phyloP scores from a whole-genome alignment of 1,140 invertebrate genomes.

The Cotesia vestalis region DNA sequence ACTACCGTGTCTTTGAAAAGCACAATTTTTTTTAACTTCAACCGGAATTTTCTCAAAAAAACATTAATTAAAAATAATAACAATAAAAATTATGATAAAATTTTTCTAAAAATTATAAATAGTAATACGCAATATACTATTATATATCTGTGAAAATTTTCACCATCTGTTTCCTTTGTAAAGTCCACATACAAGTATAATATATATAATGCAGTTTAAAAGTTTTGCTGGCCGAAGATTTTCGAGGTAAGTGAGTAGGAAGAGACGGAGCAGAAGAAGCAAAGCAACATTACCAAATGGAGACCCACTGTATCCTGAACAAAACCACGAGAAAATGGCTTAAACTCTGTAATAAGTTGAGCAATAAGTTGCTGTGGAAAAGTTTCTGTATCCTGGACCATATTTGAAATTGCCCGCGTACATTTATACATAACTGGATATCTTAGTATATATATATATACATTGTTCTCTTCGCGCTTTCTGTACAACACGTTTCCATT shows the following conservation, averaged over 20 bases:
- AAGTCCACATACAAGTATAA: neutral
- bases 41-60: too few relatives aligned
- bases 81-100: too few relatives aligned
- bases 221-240: conserved; percentile 51
- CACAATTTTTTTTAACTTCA: too few relatives aligned
- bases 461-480: neutral
- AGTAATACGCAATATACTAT: too few relatives aligned
- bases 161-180: too few relatives aligned
- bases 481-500: conserved; percentile 19
- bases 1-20: too few relatives aligned
- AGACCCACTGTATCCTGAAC: neutral
- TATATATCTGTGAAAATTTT: too few relatives aligned
- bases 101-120: too few relatives aligned
- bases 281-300: conserved; percentile 24
- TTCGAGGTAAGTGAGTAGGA: conserved; percentile 46
- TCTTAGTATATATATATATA: conserved; percentile 2
- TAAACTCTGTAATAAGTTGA: conserved; percentile 57
- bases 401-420: conserved; percentile 35
- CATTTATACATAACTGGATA: neutral
- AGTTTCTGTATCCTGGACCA: conserved; percentile 44
- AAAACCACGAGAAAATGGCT: conserved; percentile 34
- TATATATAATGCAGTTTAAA: conserved; percentile 42
- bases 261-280: conserved; percentile 22
- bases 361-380: conserved; percentile 51
- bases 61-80: too few relatives aligned